Base-by-base conservation (phyloP, 2,113 vertebrate genomes). In the Leucopternis melanops region DNA sequence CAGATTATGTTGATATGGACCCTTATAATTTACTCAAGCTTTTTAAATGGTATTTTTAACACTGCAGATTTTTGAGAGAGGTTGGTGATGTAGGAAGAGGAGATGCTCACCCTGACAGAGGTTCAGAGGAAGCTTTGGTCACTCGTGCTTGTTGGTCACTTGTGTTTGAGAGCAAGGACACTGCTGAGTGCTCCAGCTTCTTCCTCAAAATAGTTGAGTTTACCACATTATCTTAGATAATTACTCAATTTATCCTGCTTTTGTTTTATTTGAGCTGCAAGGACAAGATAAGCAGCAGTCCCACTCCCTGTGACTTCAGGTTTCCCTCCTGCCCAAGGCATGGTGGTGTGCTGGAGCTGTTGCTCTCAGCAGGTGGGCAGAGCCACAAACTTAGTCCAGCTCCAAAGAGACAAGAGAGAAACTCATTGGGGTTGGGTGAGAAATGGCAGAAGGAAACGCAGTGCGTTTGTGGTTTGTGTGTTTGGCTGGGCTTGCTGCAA, bases 401-500 rank as follows among this genome's bases (percentile, higher is more conserved):
- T 69, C 49, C 12, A 13, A 5, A 71, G 61, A 17, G 57, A 50
- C 52, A 38, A 59, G 26, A 21, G 8, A 27, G 55, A 27, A 66
- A 10, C 1, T 23, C 16, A 1, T 0, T 26, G 55, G 55, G 31
- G 18, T 2, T 4, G 52, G 54, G 26, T 40, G 29, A 50, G 59
- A 54, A 21, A 4, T 23, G 34, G 62, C 69, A 69, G 62, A 25
- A 87, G 84, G 13, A 83, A n/a, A n/a, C 3, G 1, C 44, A 7
- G 25, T 1, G 58, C 8, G 4, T 13, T n/a, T 55, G 38, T 47
- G 9, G 31, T 25, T 11, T 61, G 27, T 78, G 5, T 0, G 0
- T 71, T 81, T 66, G 45, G 27, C 69, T 69, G 40, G 62, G 31
- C 58, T 90, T 72, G 61, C 73, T 86, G 65, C 85, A 86, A 58